Evolutionary conservation across 2,888 invertebrate species (phyloP).

Genomic region (Mythimna ferrago): DNA sequence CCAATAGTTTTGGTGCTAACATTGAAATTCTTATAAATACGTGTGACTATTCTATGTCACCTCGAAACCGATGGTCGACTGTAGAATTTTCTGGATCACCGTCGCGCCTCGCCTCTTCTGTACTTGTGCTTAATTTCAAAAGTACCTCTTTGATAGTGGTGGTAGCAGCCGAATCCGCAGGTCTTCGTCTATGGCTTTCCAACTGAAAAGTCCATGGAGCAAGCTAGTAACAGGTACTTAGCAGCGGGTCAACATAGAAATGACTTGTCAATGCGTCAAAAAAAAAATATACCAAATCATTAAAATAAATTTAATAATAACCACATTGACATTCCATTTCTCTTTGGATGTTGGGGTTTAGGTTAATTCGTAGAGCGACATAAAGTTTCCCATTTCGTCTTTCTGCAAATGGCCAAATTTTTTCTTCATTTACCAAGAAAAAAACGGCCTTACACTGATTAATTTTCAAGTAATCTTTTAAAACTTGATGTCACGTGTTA

Average conservation of each 20-base stretch:
- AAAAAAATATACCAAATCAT: background rate
- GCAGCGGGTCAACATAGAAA: conserved; percentile 66
- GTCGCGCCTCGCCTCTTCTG: conserved; percentile 68
- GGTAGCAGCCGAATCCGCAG: conserved; percentile 51
- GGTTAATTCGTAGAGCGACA: conserved; percentile 75
- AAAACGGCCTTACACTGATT: background rate
- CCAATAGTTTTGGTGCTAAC: conserved; percentile 62
- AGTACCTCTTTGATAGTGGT: conserved; percentile 84
- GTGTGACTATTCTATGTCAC: conserved; percentile 87
- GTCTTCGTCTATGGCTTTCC: conserved; percentile 80
- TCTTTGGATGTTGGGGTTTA: conserved; percentile 74
- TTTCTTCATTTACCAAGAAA: too few relatives aligned
- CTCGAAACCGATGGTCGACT: conserved; percentile 80
- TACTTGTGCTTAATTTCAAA: conserved; percentile 82
- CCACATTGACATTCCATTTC: conserved; percentile 76
- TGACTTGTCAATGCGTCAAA: conserved; percentile 67
- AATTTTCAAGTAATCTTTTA: background rate
- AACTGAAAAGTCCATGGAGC: conserved; percentile 90
- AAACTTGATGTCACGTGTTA: conserved; percentile 80
- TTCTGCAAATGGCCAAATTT: background rate
- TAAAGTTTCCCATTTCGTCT: conserved; percentile 67
- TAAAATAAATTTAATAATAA: background rate
- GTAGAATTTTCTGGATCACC: conserved; percentile 63
- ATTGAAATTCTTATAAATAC: conserved; percentile 72
- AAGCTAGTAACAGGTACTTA: conserved; percentile 84